These are phyloP conservation scores for Nudaria mundana DNA, from an alignment of 2,888 invertebrate species.

Conservation along the genomic window DNA sequence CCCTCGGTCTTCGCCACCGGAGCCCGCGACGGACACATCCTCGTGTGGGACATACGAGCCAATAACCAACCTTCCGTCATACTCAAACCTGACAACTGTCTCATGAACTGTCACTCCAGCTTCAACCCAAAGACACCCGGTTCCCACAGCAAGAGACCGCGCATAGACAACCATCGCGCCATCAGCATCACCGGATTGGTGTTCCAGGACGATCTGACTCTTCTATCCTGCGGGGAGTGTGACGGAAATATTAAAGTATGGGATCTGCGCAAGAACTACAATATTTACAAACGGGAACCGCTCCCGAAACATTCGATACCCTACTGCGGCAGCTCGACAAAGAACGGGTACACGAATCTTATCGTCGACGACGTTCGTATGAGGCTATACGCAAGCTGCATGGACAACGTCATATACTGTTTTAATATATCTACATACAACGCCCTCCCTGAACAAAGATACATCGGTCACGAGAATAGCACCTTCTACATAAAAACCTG, in stretches of 20 bases:
- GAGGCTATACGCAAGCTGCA: constrained; percentile 91
- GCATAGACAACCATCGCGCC: constrained; percentile 75
- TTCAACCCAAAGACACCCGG: constrained; percentile 73
- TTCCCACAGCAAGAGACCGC: constrained; percentile 72
- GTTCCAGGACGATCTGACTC: constrained; percentile 89
- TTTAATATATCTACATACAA: constrained; percentile 88
- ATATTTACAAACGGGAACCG: constrained; percentile 84
- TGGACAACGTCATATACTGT: constrained; percentile 92
- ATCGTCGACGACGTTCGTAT: constrained; percentile 85
- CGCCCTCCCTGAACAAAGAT: constrained; percentile 83
- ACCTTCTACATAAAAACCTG: constrained; percentile 93
- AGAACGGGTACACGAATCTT: constrained; percentile 89
- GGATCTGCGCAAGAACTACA: constrained; percentile 93
- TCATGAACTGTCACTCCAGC: constrained; percentile 84
- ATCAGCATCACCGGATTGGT: constrained; percentile 91
- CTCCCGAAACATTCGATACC: constrained; percentile 86
- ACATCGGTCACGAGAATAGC: constrained; percentile 87
- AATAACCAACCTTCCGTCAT: constrained; percentile 60
- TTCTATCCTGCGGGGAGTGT: constrained; percentile 92
- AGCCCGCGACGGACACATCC: constrained; percentile 92
- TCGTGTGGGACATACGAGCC: constrained; percentile 88
- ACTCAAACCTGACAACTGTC: constrained; percentile 86
- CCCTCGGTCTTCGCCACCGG: constrained; percentile 92
- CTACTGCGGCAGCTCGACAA: constrained; percentile 86
- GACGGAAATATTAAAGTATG: constrained; percentile 93